These are phyloP conservation scores for Aphaenogaster rudis DNA, from an alignment of 1,140 invertebrate genomes.

Conservation along the genomic window DNA sequence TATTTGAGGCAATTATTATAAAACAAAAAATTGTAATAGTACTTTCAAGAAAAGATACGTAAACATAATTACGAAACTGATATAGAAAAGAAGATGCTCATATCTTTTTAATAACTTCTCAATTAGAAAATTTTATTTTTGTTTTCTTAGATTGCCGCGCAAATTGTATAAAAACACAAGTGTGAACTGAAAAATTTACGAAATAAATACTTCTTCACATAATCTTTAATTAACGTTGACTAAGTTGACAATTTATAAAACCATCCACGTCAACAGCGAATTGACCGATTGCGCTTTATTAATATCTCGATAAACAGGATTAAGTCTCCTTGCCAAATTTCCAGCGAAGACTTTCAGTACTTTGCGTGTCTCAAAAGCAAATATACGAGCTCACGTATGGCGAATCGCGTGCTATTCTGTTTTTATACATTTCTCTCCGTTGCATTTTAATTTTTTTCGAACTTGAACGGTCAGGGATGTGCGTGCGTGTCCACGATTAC, in stretches of 20 bases:
- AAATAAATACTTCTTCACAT: conserved; percentile 7
- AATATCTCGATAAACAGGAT: conserved; percentile 49
- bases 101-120: not conserved
- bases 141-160: not conserved
- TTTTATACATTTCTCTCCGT: conserved; percentile 52
- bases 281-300: conserved; percentile 34
- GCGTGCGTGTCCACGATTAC: conserved; percentile 12
- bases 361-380: conserved; percentile 34
- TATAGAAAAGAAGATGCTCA: not conserved
- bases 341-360: conserved; percentile 44
- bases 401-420: conserved; percentile 67
- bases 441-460: conserved; percentile 59
- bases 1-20: not conserved
- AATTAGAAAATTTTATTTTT: not conserved
- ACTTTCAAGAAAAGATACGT: not conserved
- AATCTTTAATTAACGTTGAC: not conserved
- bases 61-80: not conserved
- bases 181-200: not conserved
- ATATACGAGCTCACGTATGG: conserved; percentile 37
- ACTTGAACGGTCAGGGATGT: conserved; percentile 15
- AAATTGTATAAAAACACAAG: not conserved
- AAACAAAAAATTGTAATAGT: not conserved
- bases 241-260: not conserved
- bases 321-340: conserved; percentile 51
- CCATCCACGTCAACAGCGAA: not conserved